phyloP scores from a whole-genome alignment of 64 coral and sea anemone genomes.

The Dendrophyllia cribrosa region DNA sequence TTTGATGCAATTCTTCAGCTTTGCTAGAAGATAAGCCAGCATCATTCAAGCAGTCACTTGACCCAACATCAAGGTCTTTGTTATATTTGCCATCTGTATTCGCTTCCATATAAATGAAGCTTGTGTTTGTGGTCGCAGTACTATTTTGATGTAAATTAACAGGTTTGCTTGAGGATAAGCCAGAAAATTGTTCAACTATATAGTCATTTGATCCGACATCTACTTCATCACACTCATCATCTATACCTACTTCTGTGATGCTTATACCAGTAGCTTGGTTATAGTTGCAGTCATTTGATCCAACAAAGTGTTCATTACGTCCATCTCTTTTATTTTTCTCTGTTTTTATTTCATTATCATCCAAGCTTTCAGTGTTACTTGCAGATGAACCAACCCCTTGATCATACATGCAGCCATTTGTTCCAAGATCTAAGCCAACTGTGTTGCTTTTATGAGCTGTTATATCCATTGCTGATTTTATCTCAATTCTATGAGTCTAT shows the following conservation, averaged over 20 bases:
- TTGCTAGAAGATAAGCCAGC: constrained; percentile 1
- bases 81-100: neutral
- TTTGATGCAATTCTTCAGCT: neutral
- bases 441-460: neutral
- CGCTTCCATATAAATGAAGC: neutral
- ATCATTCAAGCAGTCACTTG: neutral
- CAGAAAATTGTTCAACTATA: neutral
- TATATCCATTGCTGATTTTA: neutral
- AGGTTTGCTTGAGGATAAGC: neutral
- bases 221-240: neutral
- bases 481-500: neutral
- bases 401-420: neutral
- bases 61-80: neutral
- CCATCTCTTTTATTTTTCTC: neutral
- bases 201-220: constrained; percentile 1
- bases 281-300: neutral
- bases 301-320: neutral
- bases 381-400: neutral
- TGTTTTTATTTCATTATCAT: neutral
- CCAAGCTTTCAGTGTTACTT: neutral
- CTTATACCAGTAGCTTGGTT: neutral
- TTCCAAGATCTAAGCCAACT: neutral
- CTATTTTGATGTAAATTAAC: neutral
- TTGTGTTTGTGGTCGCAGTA: neutral
- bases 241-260: neutral